A percentile compares a stretch with the other conserved stretches of the same genome.
phyloP scores from a whole-genome alignment of 2,797 vertebrate species.

The Gymnocypris eckloni region DNA sequence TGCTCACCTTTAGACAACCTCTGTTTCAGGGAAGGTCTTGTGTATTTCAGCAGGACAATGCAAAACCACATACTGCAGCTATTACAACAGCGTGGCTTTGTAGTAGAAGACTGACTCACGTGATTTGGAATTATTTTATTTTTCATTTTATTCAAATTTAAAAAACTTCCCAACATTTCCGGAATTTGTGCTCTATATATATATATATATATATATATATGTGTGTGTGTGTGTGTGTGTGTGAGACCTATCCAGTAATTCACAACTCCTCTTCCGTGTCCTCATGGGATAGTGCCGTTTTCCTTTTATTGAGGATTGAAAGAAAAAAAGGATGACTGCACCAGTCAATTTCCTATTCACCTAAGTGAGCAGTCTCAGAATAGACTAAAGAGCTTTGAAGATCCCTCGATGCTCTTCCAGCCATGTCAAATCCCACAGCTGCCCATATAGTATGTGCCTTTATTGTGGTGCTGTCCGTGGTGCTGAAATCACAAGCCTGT shows the following conservation, averaged over 20 bases:
- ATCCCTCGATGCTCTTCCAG: neutral
- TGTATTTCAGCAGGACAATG: too few species aligned
- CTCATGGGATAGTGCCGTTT: neutral
- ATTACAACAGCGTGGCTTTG: too few species aligned
- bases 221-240: too few species aligned
- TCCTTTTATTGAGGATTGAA: slow-evolving; percentile 18
- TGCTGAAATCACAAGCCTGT: slow-evolving; percentile 4
- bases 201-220: too few species aligned
- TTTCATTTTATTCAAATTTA: too few species aligned
- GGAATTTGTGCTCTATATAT: too few species aligned
- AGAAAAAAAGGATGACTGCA: slow-evolving; percentile 24
- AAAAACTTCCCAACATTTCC: too few species aligned
- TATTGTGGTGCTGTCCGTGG: slow-evolving; percentile 2
- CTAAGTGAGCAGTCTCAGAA: slow-evolving; percentile 7
- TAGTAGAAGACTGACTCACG: too few species aligned
- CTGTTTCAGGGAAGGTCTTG: too few species aligned
- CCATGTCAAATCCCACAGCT: slow-evolving; percentile 28
- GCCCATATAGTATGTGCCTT: neutral
- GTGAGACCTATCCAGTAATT: neutral
- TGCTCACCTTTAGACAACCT: too few species aligned
- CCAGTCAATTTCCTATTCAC: slow-evolving; percentile 10
- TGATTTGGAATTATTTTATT: too few species aligned
- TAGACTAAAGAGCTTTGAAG: slow-evolving; percentile 7
- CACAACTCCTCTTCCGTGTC: neutral
- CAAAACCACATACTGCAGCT: too few species aligned